Base-by-base conservation (phyloP, 1,140 invertebrate genomes). In the Andricus grossulariae region DNA sequence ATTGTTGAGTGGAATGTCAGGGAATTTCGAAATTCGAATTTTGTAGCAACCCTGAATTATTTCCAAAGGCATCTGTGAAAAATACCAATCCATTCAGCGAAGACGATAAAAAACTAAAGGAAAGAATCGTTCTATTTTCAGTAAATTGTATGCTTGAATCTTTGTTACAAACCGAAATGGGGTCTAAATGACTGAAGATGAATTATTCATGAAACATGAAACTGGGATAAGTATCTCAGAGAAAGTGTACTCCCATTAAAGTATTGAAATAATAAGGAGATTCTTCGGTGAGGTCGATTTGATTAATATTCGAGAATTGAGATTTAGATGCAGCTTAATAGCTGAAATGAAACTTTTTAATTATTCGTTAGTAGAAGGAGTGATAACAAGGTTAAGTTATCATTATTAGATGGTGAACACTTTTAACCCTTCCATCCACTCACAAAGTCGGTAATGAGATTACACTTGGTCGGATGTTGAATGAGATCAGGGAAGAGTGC, bases 361-460 rank as follows among this genome's bases (percentile, higher is more conserved):
- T 66, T 66, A 66, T 66, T 66, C 57, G 39, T 66, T 66, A 39
- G 21, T 15, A 66, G 57, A 66, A 39, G n/a, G 25, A 66, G 25
- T 66, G 57, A 66, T 66, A 66, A 66, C 57, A 66, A 32, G 57
- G 21, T 66, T 66, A 66, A 66, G 19, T 66, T 66, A 25, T 66
- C 57, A 66, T 66, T 25, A 66, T 66, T 66, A 66, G 57, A 39
- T 25, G 21, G 25, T 25, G 57, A 66, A 66, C 21, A 66, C 25
- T 66, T 66, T 15, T 66, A 66, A 66, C 12, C 7, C 25, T 0
- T 39, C 25, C 60, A 66, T 45, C 32, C 25, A 39, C 39, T 66
- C 25, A 45, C 39, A 45, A 66, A 66, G 32, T n/a, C 60, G 60
- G 32, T 66, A 66, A 66, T 66, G 60, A 66, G 60, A 39, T 32